Evolutionary conservation across 2,113 vertebrate genomes (phyloP).

Genomic region (Brienomyrus brachyistius): DNA sequence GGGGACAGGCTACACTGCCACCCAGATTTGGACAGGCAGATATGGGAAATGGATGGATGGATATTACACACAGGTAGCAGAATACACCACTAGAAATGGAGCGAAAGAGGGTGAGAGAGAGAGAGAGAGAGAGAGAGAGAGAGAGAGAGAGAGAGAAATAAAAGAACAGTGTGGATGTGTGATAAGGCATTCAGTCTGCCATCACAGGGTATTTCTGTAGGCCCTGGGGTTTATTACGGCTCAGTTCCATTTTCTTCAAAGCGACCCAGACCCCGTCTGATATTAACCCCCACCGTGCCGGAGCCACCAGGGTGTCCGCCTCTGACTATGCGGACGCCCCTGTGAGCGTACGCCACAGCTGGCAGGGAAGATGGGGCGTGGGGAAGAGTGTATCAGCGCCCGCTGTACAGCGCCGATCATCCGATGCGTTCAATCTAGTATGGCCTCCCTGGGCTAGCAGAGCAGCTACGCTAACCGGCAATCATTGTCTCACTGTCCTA

Average conservation of each 20-base stretch:
- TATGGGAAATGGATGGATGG: conserved; percentile 5
- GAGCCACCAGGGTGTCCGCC: background rate
- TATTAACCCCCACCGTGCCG: background rate
- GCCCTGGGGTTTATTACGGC: conserved; percentile 10
- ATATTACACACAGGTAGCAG: background rate
- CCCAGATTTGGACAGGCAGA: background rate
- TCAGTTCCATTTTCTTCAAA: conserved; percentile 15
- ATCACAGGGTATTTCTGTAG: conserved; percentile 6
- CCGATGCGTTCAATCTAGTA: background rate
- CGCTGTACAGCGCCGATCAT: background rate
- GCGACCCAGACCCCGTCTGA: background rate
- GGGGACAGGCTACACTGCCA: background rate
- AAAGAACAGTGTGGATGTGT: background rate
- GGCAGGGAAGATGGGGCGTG: background rate
- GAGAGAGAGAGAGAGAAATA: background rate
- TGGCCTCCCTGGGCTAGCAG: background rate
- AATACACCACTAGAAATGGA: background rate
- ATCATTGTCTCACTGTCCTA: background rate
- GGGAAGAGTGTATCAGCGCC: background rate
- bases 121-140: background rate
- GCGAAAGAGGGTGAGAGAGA: background rate
- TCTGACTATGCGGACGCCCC: background rate
- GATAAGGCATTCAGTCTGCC: conserved; percentile 6
- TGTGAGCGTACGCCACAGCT: background rate
- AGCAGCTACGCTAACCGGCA: background rate